phyloP scores from a whole-genome alignment of 2,888 invertebrate genomes.

The Acleris cristana region DNA sequence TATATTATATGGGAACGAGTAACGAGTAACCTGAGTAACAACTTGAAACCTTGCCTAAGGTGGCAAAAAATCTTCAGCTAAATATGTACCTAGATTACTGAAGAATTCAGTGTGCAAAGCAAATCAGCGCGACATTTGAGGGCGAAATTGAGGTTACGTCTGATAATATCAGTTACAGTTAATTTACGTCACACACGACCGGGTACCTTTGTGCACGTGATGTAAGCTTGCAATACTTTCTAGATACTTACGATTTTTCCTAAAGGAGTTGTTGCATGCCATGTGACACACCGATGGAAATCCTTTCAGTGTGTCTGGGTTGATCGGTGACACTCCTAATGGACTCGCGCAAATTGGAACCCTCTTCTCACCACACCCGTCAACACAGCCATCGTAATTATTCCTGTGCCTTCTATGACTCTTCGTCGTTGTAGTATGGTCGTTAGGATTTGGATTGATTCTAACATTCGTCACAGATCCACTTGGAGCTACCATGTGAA shows the following conservation, averaged over 20 bases:
- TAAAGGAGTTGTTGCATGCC: conserved; percentile 77
- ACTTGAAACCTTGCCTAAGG: no score
- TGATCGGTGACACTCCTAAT: conserved; percentile 55
- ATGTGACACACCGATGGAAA: conserved; percentile 77
- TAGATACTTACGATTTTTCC: conserved; percentile 66
- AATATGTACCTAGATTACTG: no score
- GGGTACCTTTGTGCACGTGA: no score
- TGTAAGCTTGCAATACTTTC: neutral
- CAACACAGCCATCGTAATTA: conserved; percentile 65
- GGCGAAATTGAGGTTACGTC: no score
- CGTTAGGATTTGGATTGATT: conserved; percentile 52
- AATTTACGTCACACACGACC: no score
- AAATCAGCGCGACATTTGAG: no score
- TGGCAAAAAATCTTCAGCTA: no score
- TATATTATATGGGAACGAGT: no score
- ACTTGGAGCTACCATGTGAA: conserved; percentile 64
- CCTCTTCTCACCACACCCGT: conserved; percentile 63
- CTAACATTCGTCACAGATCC: conserved; percentile 68
- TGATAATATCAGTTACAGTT: no score
- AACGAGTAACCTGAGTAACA: no score
- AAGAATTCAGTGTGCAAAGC: no score
- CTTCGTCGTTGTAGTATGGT: conserved; percentile 48
- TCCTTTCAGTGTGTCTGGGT: conserved; percentile 69
- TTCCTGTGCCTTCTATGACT: conserved; percentile 53
- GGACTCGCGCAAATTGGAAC: conserved; percentile 71